Evolutionary conservation across 2,888 invertebrate genomes (phyloP), one percentile per base, ranked within the genome.

Genomic region (Sarcophaga rosellei): DNA sequence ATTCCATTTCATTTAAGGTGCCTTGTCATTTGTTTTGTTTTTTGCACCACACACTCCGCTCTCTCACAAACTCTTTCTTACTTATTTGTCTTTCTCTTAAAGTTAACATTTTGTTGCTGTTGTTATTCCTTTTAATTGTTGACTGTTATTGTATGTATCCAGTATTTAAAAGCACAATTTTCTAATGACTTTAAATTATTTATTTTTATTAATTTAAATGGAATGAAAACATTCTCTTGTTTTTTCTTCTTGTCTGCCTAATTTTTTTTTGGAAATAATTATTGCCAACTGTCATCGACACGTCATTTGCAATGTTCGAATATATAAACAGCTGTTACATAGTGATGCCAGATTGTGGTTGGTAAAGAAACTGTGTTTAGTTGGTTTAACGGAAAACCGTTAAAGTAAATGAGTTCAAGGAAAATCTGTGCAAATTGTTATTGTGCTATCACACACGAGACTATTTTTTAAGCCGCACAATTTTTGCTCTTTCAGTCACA

Each of bases 51-150:
- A 8, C 35, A 23, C 35, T 35, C 35, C 35, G 35, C 8, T 35
- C 35, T 35, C 35, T 35, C 35, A 8, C 10, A 35, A 35, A 35
- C 6, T 53, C 4, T 12, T 5, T 63, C 74, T 44, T 94, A 96
- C 96, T 95, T 91, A 96, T 95, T 94, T 96, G 96, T 89, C 95
- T 95, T 91, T 96, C 96, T 73, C 96, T 95, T 92, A 96, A 93
- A 72, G 95, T 95, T 89, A 95, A 92, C 96, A 96, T 96, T 88
- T 89, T 94, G 25, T 45, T n/a, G 1, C 57, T 69, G 20, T n/a
- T 75, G 20, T 73, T 68, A 65, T 47, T 12, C 59, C n/a, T 68
- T 68, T 15, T 15, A 53, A 53, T 1, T 45, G 21, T 62, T 45
- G 69, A 69, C 53, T 15, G 47, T 12, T 35, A 4, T 25, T 61